phyloP scores from a whole-genome alignment of 1,140 invertebrate species.

The Caenorhabditis remanei region DNA sequence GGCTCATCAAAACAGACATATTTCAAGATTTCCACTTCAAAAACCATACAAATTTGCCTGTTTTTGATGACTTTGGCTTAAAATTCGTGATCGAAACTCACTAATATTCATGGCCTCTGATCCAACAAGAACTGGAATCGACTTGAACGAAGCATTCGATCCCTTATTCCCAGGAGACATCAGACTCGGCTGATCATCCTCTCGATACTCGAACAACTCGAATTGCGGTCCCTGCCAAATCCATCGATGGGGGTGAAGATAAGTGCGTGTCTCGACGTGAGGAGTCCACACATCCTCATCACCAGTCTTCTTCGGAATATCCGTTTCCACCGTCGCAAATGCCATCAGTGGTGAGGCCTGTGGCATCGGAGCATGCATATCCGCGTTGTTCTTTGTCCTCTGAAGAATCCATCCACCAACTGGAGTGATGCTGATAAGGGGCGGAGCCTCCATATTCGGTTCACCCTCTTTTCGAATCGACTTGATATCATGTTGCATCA shows the following conservation, averaged over 20 bases:
- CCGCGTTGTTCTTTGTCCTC: slow-evolving; percentile 61
- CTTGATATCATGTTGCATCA: neutral
- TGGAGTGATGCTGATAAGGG: slow-evolving; percentile 2
- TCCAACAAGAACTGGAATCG: slow-evolving; percentile 56
- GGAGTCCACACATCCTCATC: slow-evolving; percentile 51
- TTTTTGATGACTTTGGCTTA: no score
- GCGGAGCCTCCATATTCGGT: slow-evolving; percentile 8
- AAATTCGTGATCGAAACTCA: no score
- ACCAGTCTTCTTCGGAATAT: slow-evolving; percentile 18
- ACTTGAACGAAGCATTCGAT: slow-evolving; percentile 20
- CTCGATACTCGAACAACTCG: slow-evolving; percentile 70
- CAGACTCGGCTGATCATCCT: slow-evolving; percentile 52
- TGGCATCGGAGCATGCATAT: slow-evolving; percentile 59
- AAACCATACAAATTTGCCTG: no score
- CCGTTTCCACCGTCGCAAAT: slow-evolving; percentile 46
- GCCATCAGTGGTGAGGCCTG: slow-evolving; percentile 34
- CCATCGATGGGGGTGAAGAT: slow-evolving; percentile 74
- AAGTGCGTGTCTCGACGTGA: slow-evolving; percentile 70
- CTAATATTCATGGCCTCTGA: slow-evolving; percentile 1
- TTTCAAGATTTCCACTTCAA: no score
- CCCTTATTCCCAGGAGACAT: slow-evolving; percentile 20
- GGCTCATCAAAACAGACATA: no score
- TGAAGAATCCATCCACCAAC: slow-evolving; percentile 22
- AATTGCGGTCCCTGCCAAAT: slow-evolving; percentile 78
- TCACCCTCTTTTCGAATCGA: slow-evolving; percentile 9